These are phyloP conservation scores for Pseudopipra pipra DNA, from an alignment of 2,113 vertebrate species.

Conservation along the genomic window DNA sequence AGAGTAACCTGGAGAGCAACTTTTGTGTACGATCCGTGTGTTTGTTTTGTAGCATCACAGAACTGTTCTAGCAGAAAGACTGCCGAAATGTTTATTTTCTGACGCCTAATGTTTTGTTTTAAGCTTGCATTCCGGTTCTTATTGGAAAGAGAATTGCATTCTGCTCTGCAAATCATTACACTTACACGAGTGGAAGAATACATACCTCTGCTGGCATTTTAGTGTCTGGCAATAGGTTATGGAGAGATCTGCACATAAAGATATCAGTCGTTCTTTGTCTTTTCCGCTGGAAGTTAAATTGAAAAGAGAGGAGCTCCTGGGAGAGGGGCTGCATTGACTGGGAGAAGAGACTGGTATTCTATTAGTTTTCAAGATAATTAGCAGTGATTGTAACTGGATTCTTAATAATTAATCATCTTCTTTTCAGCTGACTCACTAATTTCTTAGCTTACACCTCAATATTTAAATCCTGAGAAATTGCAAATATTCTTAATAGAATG, in stretches of 20 bases:
- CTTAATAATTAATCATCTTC: neutral
- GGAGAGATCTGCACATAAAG: neutral
- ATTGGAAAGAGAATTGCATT: neutral
- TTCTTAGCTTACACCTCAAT: neutral
- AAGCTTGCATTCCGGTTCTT: accelerated
- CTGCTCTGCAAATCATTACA: neutral
- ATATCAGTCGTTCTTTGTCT: neutral
- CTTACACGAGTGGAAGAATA: neutral
- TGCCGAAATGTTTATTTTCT: neutral
- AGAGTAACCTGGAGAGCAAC: neutral
- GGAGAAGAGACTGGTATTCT: neutral
- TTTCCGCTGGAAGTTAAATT: neutral
- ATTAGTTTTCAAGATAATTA: neutral
- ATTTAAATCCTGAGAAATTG: neutral
- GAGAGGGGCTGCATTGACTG: neutral
- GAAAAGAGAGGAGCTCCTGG: neutral
- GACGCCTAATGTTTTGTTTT: neutral
- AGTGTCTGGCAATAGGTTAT: neutral
- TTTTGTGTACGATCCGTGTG: neutral
- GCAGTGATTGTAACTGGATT: neutral
- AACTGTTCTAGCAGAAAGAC: neutral
- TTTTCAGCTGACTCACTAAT: neutral
- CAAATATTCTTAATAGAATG: neutral
- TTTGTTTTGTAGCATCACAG: neutral
- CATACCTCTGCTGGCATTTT: accelerated